Percentiles rank a stretch among this genome's conserved stretches.
Conservation (phyloP, 92 coral and sea anemone species). For the Porites evermanni region DNA sequence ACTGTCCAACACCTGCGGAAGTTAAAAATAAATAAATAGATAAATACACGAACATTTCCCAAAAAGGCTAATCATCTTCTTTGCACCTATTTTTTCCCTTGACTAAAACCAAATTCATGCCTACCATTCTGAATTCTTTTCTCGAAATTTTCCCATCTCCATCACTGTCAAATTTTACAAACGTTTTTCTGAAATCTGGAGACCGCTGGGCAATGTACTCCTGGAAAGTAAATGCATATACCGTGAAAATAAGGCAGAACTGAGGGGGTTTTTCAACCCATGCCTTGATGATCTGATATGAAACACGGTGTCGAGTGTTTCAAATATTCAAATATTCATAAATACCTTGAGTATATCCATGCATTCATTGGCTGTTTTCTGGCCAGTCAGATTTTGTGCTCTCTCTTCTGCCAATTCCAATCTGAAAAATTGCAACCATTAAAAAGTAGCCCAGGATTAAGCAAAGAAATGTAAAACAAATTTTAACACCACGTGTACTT, state of each 20-base stretch:
- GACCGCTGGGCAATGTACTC: slow-evolving; percentile 93
- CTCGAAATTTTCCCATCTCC: slow-evolving; percentile 96
- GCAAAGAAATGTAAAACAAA: background rate
- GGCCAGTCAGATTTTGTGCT: slow-evolving; percentile 78
- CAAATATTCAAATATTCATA: background rate
- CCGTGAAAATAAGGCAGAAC: no score
- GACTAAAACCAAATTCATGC: background rate
- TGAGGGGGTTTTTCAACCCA: no score
- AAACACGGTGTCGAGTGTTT: background rate
- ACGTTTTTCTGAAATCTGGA: slow-evolving; percentile 91
- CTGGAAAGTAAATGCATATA: slow-evolving; percentile 17
- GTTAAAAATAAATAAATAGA: background rate
- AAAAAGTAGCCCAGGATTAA: background rate
- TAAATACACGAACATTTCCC: background rate
- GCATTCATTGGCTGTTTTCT: slow-evolving; percentile 85
- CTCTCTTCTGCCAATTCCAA: slow-evolving; percentile 77
- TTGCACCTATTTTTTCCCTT: no score
- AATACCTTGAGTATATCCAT: slow-evolving; percentile 88
- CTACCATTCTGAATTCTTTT: slow-evolving; percentile 88
- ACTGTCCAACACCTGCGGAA: slow-evolving; percentile 78
- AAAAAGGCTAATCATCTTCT: background rate
- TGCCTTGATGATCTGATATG: no score
- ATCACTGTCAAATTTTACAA: slow-evolving; percentile 89
- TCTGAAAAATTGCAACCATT: slow-evolving; percentile 20
- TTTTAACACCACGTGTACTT: no score